Evolutionary conservation across 2,888 invertebrate genomes (phyloP).

Genomic region (Anorthoa munda): DNA sequence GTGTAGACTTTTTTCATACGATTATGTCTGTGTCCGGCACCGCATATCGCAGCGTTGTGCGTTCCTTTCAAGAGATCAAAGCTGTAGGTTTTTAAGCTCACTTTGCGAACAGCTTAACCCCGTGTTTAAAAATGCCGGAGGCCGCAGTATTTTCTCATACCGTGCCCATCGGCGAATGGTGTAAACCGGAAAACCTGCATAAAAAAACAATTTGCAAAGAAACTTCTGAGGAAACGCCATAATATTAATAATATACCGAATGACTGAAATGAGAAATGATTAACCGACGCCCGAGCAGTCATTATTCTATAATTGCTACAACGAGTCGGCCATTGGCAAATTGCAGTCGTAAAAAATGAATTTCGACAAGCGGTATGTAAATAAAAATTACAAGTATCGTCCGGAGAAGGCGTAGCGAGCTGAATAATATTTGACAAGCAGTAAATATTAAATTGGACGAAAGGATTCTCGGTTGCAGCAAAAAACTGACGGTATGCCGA

Average conservation of each 20-base stretch:
- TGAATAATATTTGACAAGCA: constrained; percentile 86
- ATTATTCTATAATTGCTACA: constrained; percentile 76
- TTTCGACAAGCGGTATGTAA: constrained; percentile 78
- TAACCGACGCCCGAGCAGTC: constrained; percentile 58
- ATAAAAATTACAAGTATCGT: constrained; percentile 80
- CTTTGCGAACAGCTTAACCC: background rate
- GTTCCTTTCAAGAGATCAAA: no score
- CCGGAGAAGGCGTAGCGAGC: constrained; percentile 77
- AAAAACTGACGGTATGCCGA: constrained; percentile 76
- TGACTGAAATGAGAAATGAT: constrained; percentile 69
- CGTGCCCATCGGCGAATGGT: background rate
- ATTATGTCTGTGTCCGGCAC: no score
- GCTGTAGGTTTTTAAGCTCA: background rate
- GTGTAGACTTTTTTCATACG: no score
- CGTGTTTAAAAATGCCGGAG: background rate
- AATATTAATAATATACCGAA: constrained; percentile 35
- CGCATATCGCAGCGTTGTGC: no score
- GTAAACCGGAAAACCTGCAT: constrained; percentile 9
- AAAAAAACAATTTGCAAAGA: constrained; percentile 14
- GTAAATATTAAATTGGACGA: constrained; percentile 86
- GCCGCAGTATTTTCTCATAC: background rate
- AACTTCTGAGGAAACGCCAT: constrained; percentile 17
- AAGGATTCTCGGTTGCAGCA: constrained; percentile 77
- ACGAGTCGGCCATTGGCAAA: constrained; percentile 74
- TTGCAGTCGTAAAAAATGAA: constrained; percentile 80